Evolutionary conservation across 2,797 vertebrate species (phyloP).

Genomic region (Dryobates pubescens): DNA sequence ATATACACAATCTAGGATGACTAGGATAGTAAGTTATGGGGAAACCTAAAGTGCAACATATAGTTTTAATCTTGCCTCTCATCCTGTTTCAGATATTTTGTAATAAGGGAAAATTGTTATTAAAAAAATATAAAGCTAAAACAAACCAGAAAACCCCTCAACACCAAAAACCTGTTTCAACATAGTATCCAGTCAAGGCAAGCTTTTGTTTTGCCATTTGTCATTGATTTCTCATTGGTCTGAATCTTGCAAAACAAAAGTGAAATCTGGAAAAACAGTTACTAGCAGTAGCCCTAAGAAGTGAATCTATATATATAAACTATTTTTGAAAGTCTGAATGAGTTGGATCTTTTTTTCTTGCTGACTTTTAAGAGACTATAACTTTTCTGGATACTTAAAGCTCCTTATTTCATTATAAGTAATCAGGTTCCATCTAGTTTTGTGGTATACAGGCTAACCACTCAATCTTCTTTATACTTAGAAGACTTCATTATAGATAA

Average conservation of each 20-base stretch:
- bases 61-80: background rate
- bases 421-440: background rate
- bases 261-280: background rate
- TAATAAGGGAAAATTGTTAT: background rate
- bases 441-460: background rate
- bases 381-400: background rate
- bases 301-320: background rate
- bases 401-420: background rate
- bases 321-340: background rate
- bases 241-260: background rate
- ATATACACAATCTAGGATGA: background rate
- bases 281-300: background rate
- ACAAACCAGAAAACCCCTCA: background rate
- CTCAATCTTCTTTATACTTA: background rate
- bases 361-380: background rate
- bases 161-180: background rate
- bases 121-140: background rate
- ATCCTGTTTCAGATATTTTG: background rate
- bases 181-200: background rate
- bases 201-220: background rate
- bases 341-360: background rate
- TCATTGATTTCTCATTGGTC: background rate
- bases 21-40: background rate
- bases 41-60: background rate
- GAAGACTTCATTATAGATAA: background rate